Conservation (phyloP, 2,888 invertebrate genomes). For the Xestia xanthographa region DNA sequence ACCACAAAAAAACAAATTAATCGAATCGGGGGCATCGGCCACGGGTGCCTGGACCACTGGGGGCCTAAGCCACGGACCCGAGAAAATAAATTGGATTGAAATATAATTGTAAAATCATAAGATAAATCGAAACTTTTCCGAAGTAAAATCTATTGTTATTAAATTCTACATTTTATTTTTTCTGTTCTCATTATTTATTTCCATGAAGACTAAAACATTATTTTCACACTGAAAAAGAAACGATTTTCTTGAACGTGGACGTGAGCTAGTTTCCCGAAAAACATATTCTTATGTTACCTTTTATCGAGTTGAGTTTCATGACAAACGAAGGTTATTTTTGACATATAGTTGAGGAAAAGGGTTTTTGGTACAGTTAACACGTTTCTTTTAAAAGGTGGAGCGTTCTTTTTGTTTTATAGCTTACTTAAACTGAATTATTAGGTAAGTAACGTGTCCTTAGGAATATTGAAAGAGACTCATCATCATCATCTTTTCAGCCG, state of each 20-base stretch:
- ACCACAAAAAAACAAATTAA: no score
- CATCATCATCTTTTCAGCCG: no score
- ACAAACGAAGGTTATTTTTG: slow-evolving; percentile 18
- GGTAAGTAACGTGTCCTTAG: background rate
- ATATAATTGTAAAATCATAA: background rate
- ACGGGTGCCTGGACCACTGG: no score
- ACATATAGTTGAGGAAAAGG: slow-evolving; percentile 22
- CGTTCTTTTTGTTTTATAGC: background rate
- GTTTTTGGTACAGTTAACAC: background rate
- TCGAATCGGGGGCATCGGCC: no score
- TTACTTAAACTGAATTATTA: background rate
- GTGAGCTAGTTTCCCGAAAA: background rate
- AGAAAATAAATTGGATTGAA: no score
- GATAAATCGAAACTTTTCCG: background rate
- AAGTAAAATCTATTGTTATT: background rate
- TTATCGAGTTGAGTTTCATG: slow-evolving; percentile 11
- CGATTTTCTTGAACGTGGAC: background rate
- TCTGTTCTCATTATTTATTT: background rate
- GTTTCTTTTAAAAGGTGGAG: background rate
- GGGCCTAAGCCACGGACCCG: no score
- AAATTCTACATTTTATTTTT: background rate
- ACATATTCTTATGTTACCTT: background rate
- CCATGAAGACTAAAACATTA: background rate
- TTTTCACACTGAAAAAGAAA: background rate
- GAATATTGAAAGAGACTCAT: background rate